Conservation (phyloP, 2,888 invertebrate species). For the Drosophila sordidula region DNA sequence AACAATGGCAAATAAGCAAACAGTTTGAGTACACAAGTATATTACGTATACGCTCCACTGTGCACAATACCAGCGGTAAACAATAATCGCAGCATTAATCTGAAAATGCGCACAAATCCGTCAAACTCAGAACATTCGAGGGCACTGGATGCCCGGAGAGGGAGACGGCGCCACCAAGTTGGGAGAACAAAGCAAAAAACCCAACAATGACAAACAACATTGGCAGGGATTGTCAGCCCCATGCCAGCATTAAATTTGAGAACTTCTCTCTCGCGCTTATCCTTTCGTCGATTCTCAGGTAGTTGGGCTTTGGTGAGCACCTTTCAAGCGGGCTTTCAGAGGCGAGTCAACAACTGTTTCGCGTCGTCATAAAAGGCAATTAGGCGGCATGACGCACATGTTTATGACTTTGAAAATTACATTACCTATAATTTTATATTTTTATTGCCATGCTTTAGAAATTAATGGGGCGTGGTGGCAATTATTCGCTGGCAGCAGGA, state of each 20-base stretch:
- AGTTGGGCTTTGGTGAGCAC: constrained; percentile 19
- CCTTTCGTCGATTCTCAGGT: constrained; percentile 64
- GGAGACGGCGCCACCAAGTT: neutral
- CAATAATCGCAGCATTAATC: constrained; percentile 80
- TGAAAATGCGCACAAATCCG: constrained; percentile 79
- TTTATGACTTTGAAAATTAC: constrained; percentile 65
- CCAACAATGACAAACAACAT: constrained; percentile 62
- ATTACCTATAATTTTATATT: constrained; percentile 44
- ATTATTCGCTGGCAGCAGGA: constrained; percentile 48
- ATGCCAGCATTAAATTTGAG: constrained; percentile 69
- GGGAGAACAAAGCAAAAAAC: constrained; percentile 41
- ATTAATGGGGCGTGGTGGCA: constrained; percentile 68
- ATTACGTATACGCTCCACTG: constrained; percentile 51
- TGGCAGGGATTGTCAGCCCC: constrained; percentile 59
- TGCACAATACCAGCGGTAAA: constrained; percentile 66
- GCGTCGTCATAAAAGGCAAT: constrained; percentile 69
- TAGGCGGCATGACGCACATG: constrained; percentile 62
- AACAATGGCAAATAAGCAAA: neutral
- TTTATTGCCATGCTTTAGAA: constrained; percentile 39
- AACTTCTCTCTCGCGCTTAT: constrained; percentile 46
- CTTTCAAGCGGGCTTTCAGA: neutral
- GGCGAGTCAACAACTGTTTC: constrained; percentile 51
- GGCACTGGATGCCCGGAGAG: neutral
- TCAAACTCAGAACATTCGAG: constrained; percentile 63
- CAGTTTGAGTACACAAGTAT: neutral